Evolutionary conservation across 2,888 invertebrate species (phyloP), one percentile per base, ranked within the genome.

Genomic region (Mesorhabditis belari): DNA sequence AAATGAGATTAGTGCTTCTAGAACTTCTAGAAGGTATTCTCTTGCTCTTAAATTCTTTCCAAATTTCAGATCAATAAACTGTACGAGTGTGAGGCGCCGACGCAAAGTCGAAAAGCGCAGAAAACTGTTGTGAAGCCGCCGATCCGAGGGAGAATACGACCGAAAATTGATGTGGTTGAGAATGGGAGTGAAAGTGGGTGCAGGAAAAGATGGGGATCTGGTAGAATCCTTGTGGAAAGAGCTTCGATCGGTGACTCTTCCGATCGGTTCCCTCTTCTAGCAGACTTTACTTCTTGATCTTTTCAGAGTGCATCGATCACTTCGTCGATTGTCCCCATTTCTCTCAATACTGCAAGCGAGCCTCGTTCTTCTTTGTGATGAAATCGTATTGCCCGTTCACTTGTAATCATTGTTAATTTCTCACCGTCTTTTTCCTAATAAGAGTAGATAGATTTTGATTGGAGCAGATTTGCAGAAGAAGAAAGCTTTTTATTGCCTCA

Each of bases 261-360:
- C n/a, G n/a, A n/a, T n/a, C n/a, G n/a, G n/a, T n/a, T n/a, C n/a
- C n/a, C n/a, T n/a, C n/a, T n/a, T n/a, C n/a, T n/a, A n/a, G n/a
- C n/a, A n/a, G n/a, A n/a, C n/a, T n/a, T n/a, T n/a, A n/a, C n/a
- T n/a, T n/a, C n/a, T n/a, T n/a, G n/a, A n/a, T n/a, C n/a, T 50
- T 64, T 72, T 59, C 66, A 74, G 73, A 69, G 62, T 80, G 80
- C 60, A 66, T 71, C 4, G 80, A 80, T 60, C 76, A 79, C 53
- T 80, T 80, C 58, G 67, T 77, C 52, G 80, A 80, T 60, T 80
- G 80, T 60, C 77, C 79, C 5, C 73, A 74, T 54, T 80, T 80
- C 68, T 62, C 71, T 24, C 74, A 75, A 44, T 80, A 80, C 63
- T 80, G 80, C 61, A 65, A 69, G 12, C 71, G 74, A 50, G 72